Evolutionary conservation across 1,140 invertebrate species (phyloP).

Genomic region (Andricus grossulariae): DNA sequence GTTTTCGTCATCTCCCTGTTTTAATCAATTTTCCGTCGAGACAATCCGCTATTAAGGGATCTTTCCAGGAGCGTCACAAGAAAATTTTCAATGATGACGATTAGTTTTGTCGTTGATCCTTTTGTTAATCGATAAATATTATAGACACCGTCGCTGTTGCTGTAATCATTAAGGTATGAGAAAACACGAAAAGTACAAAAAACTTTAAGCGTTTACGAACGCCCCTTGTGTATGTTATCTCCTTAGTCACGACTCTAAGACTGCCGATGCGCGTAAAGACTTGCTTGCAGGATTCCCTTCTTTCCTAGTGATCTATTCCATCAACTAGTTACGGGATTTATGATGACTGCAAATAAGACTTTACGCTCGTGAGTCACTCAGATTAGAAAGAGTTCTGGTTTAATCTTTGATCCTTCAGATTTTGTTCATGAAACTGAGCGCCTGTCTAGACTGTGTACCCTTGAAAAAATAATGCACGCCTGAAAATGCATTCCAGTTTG

Average conservation of each 20-base stretch:
- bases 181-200: conserved; percentile 18
- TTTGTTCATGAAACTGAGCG: background rate
- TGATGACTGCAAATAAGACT: background rate
- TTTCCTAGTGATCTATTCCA: background rate
- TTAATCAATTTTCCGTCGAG: conserved; percentile 29
- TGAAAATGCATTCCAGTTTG: background rate
- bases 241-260: background rate
- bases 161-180: background rate
- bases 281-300: background rate
- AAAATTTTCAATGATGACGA: background rate
- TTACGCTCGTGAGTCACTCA: background rate
- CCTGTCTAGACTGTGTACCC: background rate
- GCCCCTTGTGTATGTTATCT: background rate
- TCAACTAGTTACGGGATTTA: conserved; percentile 2
- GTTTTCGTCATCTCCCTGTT: conserved; percentile 6
- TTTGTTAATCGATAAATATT: conserved; percentile 27
- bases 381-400: background rate
- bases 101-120: background rate
- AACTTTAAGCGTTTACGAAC: background rate
- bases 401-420: background rate
- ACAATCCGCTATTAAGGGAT: conserved; percentile 11
- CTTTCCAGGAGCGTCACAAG: conserved; percentile 9
- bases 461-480: background rate
- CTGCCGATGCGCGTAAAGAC: background rate
- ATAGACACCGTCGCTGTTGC: conserved; percentile 20